A percentile compares a stretch with the other conserved stretches of the same genome.
Evolutionary conservation across 2,888 invertebrate species (phyloP).

Genomic region (Mythimna loreyi): DNA sequence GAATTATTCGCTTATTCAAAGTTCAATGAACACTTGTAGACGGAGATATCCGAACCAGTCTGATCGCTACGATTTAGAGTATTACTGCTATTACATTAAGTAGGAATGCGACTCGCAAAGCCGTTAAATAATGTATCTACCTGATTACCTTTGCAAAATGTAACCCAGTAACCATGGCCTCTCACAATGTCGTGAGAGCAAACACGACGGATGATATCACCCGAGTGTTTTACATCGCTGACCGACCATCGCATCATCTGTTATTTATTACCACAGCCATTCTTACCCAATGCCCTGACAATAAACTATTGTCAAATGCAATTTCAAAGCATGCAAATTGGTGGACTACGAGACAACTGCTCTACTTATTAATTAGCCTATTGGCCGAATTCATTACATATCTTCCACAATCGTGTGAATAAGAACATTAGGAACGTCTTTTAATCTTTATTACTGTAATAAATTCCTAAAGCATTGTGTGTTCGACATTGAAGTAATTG

Average conservation of each 20-base stretch:
- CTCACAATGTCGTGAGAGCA: slow-evolving; percentile 63
- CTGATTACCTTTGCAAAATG: slow-evolving; percentile 73
- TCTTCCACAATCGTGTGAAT: slow-evolving; percentile 50
- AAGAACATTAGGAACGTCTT: slow-evolving; percentile 41
- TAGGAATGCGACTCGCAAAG: slow-evolving; percentile 50
- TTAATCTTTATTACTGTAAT: slow-evolving; percentile 48
- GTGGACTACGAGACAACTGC: slow-evolving; percentile 52
- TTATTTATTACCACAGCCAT: slow-evolving; percentile 62
- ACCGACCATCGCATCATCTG: slow-evolving; percentile 70
- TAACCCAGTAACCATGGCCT: slow-evolving; percentile 72
- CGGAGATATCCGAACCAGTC: slow-evolving; percentile 50
- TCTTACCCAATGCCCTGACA: slow-evolving; percentile 53
- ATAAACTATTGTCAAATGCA: slow-evolving; percentile 58
- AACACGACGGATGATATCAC: slow-evolving; percentile 79
- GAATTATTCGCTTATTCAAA: slow-evolving; percentile 61
- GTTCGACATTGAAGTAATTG: slow-evolving; percentile 51
- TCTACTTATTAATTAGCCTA: slow-evolving; percentile 52
- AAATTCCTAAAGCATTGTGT: slow-evolving; percentile 43
- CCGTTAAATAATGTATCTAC: slow-evolving; percentile 63
- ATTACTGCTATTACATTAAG: slow-evolving; percentile 22
- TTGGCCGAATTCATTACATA: slow-evolving; percentile 58
- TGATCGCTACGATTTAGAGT: slow-evolving; percentile 32
- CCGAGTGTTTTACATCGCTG: slow-evolving; percentile 67
- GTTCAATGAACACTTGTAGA: slow-evolving; percentile 60
- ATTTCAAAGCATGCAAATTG: slow-evolving; percentile 56